Evolutionary conservation across 2,888 invertebrate species (phyloP).

Genomic region (Athalia circularis): DNA sequence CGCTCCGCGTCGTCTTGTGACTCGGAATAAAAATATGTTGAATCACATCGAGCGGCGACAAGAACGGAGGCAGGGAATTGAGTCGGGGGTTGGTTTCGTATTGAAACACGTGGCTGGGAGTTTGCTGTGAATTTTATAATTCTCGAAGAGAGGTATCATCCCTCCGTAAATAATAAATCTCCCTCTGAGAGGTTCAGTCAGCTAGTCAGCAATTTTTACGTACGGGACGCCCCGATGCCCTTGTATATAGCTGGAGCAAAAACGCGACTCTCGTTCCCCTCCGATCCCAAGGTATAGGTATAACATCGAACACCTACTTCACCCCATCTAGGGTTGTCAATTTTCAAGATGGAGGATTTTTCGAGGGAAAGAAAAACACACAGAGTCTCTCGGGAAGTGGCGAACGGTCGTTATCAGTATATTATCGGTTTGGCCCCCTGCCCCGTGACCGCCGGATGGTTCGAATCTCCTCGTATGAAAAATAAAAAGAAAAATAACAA

Average conservation of each 20-base stretch:
- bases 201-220: constrained; percentile 43
- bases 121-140: constrained; percentile 31
- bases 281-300: neutral
- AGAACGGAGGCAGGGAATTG: too few relatives aligned
- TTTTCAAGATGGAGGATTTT: constrained; percentile 36
- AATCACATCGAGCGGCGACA: too few relatives aligned
- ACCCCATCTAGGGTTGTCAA: constrained; percentile 9
- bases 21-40: too few relatives aligned
- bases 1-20: too few relatives aligned
- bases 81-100: too few relatives aligned
- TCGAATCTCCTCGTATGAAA: neutral
- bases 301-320: neutral
- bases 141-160: constrained; percentile 46
- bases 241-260: neutral
- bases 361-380: constrained; percentile 2
- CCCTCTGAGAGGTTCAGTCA: constrained; percentile 50
- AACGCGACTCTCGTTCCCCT: constrained; percentile 10
- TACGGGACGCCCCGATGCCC: constrained; percentile 10
- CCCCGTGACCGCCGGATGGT: neutral
- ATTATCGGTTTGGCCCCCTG: neutral
- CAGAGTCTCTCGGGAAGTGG: neutral
- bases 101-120: too few relatives aligned
- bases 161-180: constrained; percentile 55
- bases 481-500: neutral
- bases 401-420: neutral